These are phyloP conservation scores for Sula dactylatra DNA, from an alignment of 2,113 vertebrate genomes.

Conservation along the genomic window DNA sequence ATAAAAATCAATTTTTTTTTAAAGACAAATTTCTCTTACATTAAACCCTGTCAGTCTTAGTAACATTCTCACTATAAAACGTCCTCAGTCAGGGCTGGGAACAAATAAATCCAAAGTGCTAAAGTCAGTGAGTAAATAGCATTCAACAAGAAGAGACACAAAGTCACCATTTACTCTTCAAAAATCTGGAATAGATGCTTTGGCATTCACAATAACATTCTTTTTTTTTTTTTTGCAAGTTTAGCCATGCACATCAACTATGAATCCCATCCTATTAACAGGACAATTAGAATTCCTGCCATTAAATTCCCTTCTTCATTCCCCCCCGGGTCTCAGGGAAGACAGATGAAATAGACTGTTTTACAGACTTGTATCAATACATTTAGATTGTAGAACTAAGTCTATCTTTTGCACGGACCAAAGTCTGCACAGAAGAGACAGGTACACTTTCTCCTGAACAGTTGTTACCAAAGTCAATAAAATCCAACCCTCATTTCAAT, in stretches of 20 bases:
- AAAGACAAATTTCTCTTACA: not conserved
- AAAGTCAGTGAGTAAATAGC: constrained; percentile 1
- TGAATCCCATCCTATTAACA: not conserved
- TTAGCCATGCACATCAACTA: not conserved
- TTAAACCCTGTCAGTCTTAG: not conserved
- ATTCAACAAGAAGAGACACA: not conserved
- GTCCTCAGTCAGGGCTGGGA: not conserved
- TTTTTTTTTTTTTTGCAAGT: no score
- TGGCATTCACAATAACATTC: not conserved
- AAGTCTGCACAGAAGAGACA: not conserved
- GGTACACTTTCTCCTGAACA: not conserved
- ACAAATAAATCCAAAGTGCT: not conserved
- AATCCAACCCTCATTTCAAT: not conserved
- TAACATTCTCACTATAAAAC: not conserved
- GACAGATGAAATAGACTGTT: not conserved
- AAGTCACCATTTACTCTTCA: constrained; percentile 33
- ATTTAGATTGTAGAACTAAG: no score
- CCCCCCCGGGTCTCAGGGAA: not conserved
- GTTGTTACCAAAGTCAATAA: not conserved
- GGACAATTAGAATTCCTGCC: not conserved
- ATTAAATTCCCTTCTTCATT: not conserved
- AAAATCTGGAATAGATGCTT: constrained; percentile 18
- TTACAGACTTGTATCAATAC: no score
- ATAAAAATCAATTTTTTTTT: not conserved
- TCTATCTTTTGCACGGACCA: not conserved